Conservation (phyloP, 2,888 invertebrate species). For the Ypsolopha sequella region DNA sequence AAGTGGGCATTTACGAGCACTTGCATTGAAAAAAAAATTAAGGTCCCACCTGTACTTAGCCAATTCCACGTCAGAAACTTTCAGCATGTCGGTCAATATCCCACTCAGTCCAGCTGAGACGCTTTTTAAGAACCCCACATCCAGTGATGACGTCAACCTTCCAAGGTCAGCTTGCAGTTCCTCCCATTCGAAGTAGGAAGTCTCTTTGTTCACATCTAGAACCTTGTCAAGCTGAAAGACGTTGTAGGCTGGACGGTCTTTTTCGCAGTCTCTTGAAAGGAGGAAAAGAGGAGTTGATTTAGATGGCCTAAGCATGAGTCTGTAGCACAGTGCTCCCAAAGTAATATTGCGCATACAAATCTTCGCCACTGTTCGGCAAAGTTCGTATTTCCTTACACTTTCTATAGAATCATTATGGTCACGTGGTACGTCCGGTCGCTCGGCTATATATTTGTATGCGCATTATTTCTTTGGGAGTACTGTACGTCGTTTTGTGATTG, state of each 20-base stretch:
- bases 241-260: constrained; percentile 78
- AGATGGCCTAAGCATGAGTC: too few relatives aligned
- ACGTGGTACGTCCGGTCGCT: too few relatives aligned
- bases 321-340: too few relatives aligned
- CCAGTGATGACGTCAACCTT: constrained; percentile 64
- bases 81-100: constrained; percentile 69
- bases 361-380: too few relatives aligned
- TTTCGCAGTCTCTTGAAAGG: constrained; percentile 74
- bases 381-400: too few relatives aligned
- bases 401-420: too few relatives aligned
- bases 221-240: constrained; percentile 79
- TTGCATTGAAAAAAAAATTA: too few relatives aligned
- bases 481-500: too few relatives aligned
- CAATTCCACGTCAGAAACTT: constrained; percentile 71
- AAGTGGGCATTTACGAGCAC: too few relatives aligned
- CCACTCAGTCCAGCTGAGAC: constrained; percentile 70
- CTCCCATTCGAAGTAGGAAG: constrained; percentile 75
- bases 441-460: too few relatives aligned
- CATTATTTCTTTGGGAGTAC: too few relatives aligned
- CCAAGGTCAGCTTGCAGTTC: constrained; percentile 67
- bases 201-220: constrained; percentile 76
- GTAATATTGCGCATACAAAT: too few relatives aligned
- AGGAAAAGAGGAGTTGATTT: neutral
- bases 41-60: constrained; percentile 64
- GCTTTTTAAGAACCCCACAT: constrained; percentile 63